A percentile compares a stretch with the other conserved stretches of the same genome.
Conservation (phyloP, 1,140 invertebrate species). For the Mercenaria mercenaria region DNA sequence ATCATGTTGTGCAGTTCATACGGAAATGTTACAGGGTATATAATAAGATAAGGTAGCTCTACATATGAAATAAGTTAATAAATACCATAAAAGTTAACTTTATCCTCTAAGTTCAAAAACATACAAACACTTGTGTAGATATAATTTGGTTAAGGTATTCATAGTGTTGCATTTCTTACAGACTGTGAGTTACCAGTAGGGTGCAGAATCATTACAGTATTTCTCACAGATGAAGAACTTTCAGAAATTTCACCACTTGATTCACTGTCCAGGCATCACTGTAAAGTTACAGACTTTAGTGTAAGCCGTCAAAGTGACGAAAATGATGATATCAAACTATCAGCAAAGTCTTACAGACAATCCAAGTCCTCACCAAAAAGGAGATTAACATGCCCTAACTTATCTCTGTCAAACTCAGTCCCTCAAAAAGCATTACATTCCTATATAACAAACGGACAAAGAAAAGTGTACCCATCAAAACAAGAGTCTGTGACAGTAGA, state of each 20-base stretch:
- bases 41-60: too few species aligned
- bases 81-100: too few species aligned
- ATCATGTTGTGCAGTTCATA: too few species aligned
- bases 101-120: too few species aligned
- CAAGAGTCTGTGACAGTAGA: conserved; percentile 4
- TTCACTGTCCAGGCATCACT: conserved; percentile 45
- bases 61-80: too few species aligned
- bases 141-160: too few species aligned
- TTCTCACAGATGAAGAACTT: conserved; percentile 50
- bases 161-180: conserved; percentile 10
- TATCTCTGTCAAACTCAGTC: not conserved
- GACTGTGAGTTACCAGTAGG: conserved; percentile 62
- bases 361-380: not conserved
- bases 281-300: conserved; percentile 57
- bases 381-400: conserved; percentile 40
- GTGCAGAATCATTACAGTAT: conserved; percentile 50
- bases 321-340: not conserved
- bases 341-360: not conserved
- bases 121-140: too few species aligned
- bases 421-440: conserved; percentile 21
- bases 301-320: conserved; percentile 16
- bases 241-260: conserved; percentile 37
- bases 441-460: conserved; percentile 2
- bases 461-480: not conserved
- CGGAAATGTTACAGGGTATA: too few species aligned